These are phyloP conservation scores for Neodon shergylaensis DNA, from an alignment of 2,113 vertebrate species.

Conservation along the genomic window DNA sequence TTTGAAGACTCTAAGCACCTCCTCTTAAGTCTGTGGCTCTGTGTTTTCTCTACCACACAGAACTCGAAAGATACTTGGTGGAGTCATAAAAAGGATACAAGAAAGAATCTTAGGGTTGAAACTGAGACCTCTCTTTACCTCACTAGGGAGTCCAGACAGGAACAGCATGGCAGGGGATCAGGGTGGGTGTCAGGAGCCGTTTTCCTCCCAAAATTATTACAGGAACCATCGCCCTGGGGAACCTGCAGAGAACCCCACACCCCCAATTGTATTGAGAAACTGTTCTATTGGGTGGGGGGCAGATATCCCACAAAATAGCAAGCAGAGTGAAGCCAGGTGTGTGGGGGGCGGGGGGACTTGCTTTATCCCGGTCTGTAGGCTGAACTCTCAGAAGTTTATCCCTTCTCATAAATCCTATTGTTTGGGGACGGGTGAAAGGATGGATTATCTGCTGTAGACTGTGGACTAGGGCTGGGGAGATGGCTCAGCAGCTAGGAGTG, in stretches of 20 bases:
- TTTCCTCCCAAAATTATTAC: too few relatives aligned
- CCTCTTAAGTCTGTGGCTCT: neutral
- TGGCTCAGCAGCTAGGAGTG: neutral
- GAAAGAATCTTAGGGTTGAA: conserved; percentile 34
- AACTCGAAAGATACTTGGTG: conserved; percentile 4
- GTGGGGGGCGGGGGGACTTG: neutral
- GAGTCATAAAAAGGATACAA: conserved; percentile 10
- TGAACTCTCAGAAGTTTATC: neutral
- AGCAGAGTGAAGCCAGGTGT: neutral
- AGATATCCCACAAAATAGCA: neutral
- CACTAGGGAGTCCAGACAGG: neutral
- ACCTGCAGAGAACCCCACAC: too few relatives aligned
- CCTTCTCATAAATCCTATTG: neutral
- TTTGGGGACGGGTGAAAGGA: neutral
- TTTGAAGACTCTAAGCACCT: conserved; percentile 10
- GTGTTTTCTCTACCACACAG: neutral
- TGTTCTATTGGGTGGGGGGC: too few relatives aligned
- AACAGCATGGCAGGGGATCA: neutral
- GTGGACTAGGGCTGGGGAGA: neutral
- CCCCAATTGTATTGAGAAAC: too few relatives aligned
- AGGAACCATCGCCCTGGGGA: too few relatives aligned
- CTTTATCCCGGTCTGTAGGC: neutral
- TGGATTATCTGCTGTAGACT: neutral
- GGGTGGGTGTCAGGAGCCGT: too few relatives aligned
- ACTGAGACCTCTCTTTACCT: conserved; percentile 29